A percentile compares a stretch with the other conserved stretches of the same genome.
Evolutionary conservation across 2,888 invertebrate genomes (phyloP).

Genomic region (Aspidiotus rigidus): DNA sequence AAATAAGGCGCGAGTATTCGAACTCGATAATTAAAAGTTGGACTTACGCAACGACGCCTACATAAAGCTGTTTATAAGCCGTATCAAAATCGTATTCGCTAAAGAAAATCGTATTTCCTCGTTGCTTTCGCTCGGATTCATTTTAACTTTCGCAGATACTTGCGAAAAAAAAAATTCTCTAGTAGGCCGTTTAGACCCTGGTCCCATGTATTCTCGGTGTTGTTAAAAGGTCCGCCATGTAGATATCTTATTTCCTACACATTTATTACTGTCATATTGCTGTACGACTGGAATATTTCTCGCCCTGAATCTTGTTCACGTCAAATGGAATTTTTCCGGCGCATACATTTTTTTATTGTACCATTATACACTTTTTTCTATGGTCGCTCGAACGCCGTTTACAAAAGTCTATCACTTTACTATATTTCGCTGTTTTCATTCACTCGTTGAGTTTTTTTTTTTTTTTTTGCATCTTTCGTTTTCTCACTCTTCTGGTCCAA

Average conservation of each 20-base stretch:
- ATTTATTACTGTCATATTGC: constrained; percentile 25
- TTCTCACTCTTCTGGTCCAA: neutral
- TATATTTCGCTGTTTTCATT: constrained; percentile 15
- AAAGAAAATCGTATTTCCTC: neutral
- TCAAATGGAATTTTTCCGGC: constrained; percentile 17
- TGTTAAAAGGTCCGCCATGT: neutral
- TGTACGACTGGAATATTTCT: constrained; percentile 18
- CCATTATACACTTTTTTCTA: neutral
- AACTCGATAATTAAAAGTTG: too few relatives aligned
- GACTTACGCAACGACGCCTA: too few relatives aligned
- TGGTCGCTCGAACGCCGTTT: neutral
- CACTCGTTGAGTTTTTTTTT: too few relatives aligned
- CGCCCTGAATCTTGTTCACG: constrained; percentile 16
- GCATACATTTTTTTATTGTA: constrained; percentile 15
- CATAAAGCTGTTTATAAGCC: too few relatives aligned
- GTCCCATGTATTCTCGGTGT: neutral
- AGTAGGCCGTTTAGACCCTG: neutral
- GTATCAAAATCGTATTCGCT: too few relatives aligned
- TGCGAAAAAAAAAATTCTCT: neutral
- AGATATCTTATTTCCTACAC: constrained; percentile 21
- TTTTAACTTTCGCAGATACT: neutral
- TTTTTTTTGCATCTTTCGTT: neutral
- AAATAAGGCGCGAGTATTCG: too few relatives aligned
- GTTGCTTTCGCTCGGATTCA: neutral
- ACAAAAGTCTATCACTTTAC: constrained; percentile 19